Evolutionary conservation across 2,113 vertebrate species (phyloP), one percentile per base, ranked within the genome.

Genomic region (Chloebia gouldiae): DNA sequence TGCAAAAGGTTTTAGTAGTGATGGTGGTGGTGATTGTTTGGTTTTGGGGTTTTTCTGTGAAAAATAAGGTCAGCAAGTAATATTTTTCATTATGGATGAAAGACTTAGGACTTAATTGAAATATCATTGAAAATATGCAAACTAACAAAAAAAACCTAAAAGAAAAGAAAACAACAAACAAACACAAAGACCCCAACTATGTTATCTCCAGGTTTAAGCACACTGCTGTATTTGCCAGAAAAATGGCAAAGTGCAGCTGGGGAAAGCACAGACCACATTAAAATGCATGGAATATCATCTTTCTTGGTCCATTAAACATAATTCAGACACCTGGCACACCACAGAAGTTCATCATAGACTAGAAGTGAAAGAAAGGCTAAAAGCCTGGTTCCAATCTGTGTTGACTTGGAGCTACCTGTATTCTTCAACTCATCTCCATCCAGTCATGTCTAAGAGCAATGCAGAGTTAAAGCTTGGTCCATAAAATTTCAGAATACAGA

Each of bases 391-490:
- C 22, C 13, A 86, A 28, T 1, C 49, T 40, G 4, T 2, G 4
- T 11, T 59, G 47, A 31, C 15, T 19, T 57, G 6, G 16, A 88
- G 13, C 12, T 79, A 33, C 7, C 31, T n/a, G 5, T 22, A 9
- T 40, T 35, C 39, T 68, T 10, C 14, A 25, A 31, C 17, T 37
- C 19, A 40, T 33, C 6, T 77, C 44, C 42, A 68, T 15, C 16
- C 2, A 10, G 7, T 12, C 1, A 0, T 11, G 9, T 39, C 11
- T 18, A 72, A 42, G 4, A 66, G 21, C 0, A 3, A 35, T 2
- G 3, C 0, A 12, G 3, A 15, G 4, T 10, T 57, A 51, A 4
- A 66, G 4, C 27, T 53, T 27, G 47, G 21, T 17, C 24, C 18
- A 51, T 20, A 88, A 4, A 81, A 25, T 8, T 33, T 12, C 49